Evolutionary conservation across 1,140 invertebrate genomes (phyloP).

Genomic region (Orchestia grillus): DNA sequence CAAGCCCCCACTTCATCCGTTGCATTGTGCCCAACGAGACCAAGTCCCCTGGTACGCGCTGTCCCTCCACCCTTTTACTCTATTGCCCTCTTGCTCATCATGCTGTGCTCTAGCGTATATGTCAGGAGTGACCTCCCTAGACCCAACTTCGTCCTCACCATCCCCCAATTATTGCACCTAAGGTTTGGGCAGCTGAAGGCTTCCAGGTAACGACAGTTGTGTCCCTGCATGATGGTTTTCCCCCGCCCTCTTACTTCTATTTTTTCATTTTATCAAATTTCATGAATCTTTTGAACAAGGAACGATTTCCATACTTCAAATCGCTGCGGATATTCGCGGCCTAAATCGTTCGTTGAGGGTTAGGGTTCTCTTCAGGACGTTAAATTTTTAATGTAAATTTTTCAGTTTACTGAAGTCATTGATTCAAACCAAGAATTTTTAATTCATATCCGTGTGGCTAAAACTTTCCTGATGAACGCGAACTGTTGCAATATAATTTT

Average conservation of each 20-base stretch:
- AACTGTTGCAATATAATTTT: neutral
- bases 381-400: neutral
- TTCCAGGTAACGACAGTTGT: neutral
- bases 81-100: neutral
- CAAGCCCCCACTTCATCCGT: conserved; percentile 79
- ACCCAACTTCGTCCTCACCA: neutral
- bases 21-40: conserved; percentile 80
- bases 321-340: neutral
- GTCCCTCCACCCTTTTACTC: neutral
- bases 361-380: neutral
- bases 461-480: neutral
- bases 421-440: neutral
- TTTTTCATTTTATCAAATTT: neutral
- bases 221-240: neutral
- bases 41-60: conserved; percentile 74
- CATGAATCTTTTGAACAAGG: neutral
- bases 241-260: neutral
- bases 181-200: neutral
- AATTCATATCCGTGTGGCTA: neutral
- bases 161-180: neutral
- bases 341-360: neutral
- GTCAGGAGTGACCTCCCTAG: neutral
- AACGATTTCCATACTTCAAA: neutral
- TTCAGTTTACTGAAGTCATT: neutral
- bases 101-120: neutral